Conservation (phyloP, 92 coral and sea anemone species). For the Palythoa heliodiscus region DNA sequence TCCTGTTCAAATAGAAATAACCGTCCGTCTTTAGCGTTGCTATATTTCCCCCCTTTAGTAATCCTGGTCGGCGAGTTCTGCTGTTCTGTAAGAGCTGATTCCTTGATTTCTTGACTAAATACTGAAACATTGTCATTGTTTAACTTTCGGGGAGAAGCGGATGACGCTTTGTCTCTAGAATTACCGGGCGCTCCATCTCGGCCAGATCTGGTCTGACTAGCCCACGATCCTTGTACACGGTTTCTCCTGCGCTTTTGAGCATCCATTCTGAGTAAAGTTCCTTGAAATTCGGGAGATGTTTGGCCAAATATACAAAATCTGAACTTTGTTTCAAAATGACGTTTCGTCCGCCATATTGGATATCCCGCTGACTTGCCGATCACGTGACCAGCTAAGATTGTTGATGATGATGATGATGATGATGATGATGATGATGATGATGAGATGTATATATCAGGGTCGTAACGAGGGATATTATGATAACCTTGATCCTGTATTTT, state of each 20-base stretch:
- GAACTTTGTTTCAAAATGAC: neutral
- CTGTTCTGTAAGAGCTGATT: neutral
- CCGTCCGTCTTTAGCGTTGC: neutral
- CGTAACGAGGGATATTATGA: too few relatives aligned
- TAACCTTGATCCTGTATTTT: too few relatives aligned
- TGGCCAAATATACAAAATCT: neutral
- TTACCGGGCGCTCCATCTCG: conserved; percentile 1
- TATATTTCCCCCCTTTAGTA: neutral
- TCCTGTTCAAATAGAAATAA: conserved; percentile 17
- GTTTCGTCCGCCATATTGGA: neutral
- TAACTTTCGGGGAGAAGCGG: neutral
- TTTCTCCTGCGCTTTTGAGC: conserved; percentile 38
- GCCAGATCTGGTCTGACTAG: conserved; percentile 46
- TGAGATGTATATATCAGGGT: too few relatives aligned
- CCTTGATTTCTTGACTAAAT: neutral
- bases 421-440: too few relatives aligned
- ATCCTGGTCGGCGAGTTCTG: neutral
- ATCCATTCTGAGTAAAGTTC: neutral
- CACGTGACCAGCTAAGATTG: neutral
- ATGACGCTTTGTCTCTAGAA: neutral
- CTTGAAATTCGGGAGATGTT: neutral
- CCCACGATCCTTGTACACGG: conserved; percentile 82
- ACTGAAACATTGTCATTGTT: neutral
- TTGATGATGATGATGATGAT: too few relatives aligned
- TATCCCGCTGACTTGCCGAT: neutral